Evolutionary conservation across 2,113 vertebrate species (phyloP), one percentile per base, ranked within the genome.

Genomic region (Xenopus borealis): DNA sequence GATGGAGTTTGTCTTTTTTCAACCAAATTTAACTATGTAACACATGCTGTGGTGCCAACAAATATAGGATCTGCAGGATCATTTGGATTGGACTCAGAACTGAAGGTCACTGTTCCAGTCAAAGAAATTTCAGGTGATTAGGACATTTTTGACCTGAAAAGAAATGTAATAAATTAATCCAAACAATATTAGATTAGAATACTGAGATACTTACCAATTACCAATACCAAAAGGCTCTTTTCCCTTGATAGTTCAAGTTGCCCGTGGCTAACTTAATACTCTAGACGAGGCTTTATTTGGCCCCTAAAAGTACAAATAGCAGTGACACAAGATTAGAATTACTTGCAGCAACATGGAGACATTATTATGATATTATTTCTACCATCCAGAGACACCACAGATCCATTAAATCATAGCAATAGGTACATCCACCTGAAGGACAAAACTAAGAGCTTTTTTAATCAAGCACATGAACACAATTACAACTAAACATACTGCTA

Each of bases 91-190:
- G 87, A 87, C 59, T 78, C 81, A 0, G 83, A 7, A 66, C 82
- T 93, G 53, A 98, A 98, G 77, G 81, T 84, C 75, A 97, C 63
- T 9, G 83, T 89, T 75, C 93, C 95, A 44, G 94, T 88, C 80
- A 98, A 87, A 16, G 86, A 90, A 79, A 95, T 92, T 84, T 97
- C 94, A 76, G 93, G 87, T 72, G 90, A 94, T 78, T 92, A 30
- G 95, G 94, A 79, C 98, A 99, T 83, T 94, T 98, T 84, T 96
- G 95, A 72, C 95, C 97, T 98, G 84, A 72, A 84, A 78, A 68
- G 55, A 85, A 72, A 81, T 80, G 78, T 6, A 79, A 27, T 59
- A 77, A 12, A 1, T 50, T 14, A 45, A 66, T 0, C 69, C 0
- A 81, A 65, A 27, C 68, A 72, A 13, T 7, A 40, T 40, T 6